phyloP scores from a whole-genome alignment of 2,113 vertebrate genomes.

The Cyprinodon variegatus region DNA sequence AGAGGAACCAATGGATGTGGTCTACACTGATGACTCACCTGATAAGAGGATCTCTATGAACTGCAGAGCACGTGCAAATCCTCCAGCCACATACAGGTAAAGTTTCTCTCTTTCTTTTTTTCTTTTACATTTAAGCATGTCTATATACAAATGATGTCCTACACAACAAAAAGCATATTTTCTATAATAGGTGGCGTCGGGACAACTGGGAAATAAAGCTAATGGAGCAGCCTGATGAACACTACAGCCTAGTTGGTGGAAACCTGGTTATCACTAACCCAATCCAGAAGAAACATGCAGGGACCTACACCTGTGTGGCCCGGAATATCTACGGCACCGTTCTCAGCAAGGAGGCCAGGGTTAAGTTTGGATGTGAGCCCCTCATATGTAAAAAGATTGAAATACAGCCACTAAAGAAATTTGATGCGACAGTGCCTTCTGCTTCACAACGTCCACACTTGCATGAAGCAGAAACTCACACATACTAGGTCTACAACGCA shows the following conservation, averaged over 20 bases:
- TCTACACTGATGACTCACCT: conserved; percentile 93
- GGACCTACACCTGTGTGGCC: conserved; percentile 91
- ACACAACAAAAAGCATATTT: background rate
- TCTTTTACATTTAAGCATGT: background rate
- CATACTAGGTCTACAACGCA: too few species aligned
- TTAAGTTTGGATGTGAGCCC: conserved; percentile 95
- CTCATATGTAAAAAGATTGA: background rate
- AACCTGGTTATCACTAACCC: conserved; percentile 95
- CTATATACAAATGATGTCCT: background rate
- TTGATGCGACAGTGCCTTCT: too few species aligned
- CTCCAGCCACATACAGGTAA: conserved; percentile 90
- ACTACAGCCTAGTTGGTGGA: conserved; percentile 94
- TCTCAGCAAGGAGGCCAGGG: conserved; percentile 91
- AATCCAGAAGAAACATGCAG: conserved; percentile 88
- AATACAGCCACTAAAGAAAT: too few species aligned
- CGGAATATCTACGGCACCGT: conserved; percentile 91
- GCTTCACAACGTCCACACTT: too few species aligned
- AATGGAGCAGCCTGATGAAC: conserved; percentile 86
- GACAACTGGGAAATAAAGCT: conserved; percentile 95
- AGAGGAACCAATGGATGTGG: conserved; percentile 94
- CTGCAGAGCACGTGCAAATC: conserved; percentile 92
- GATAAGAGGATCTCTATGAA: conserved; percentile 95
- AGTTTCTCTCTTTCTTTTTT: too few species aligned
- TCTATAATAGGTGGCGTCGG: conserved; percentile 86
- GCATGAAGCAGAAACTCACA: too few species aligned